Percentiles rank a stretch among this genome's conserved stretches.
These are phyloP conservation scores for Ellobius talpinus DNA, from an alignment of 2,113 vertebrate genomes.

Conservation along the genomic window DNA sequence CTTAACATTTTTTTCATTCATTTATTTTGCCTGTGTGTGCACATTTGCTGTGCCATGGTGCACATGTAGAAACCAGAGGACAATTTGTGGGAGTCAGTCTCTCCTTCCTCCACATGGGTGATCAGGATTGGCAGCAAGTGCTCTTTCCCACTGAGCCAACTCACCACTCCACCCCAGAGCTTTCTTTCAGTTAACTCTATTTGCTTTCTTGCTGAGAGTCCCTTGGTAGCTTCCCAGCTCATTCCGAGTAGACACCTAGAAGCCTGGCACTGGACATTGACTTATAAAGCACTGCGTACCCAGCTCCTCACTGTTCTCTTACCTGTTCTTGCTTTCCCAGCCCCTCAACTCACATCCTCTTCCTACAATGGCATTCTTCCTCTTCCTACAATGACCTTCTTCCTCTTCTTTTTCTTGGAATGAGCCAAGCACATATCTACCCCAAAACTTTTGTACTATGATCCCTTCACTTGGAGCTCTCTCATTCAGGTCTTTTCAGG, in stretches of 20 bases:
- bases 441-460: not conserved
- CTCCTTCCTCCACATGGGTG: not conserved
- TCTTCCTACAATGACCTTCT: not conserved
- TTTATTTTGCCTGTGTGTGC: not conserved
- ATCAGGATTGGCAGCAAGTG: not conserved
- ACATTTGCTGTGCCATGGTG: not conserved
- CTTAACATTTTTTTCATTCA: not conserved
- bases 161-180: not conserved
- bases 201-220: not conserved
- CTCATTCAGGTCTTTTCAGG: not conserved
- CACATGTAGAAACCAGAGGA: not conserved
- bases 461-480: not conserved
- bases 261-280: not conserved
- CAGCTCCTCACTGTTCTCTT: not conserved
- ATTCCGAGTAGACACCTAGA: not conserved
- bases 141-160: not conserved
- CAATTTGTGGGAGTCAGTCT: not conserved
- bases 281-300: not conserved
- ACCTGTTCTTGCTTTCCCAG: not conserved
- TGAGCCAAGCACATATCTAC: slow-evolving; percentile 8
- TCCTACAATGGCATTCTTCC: not conserved
- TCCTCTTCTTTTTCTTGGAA: not conserved
- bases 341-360: too few relatives aligned
- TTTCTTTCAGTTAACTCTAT: not conserved
- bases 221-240: not conserved